These are phyloP conservation scores for Hylomyscus alleni DNA, from an alignment of 2,797 vertebrate genomes.

Conservation along the genomic window DNA sequence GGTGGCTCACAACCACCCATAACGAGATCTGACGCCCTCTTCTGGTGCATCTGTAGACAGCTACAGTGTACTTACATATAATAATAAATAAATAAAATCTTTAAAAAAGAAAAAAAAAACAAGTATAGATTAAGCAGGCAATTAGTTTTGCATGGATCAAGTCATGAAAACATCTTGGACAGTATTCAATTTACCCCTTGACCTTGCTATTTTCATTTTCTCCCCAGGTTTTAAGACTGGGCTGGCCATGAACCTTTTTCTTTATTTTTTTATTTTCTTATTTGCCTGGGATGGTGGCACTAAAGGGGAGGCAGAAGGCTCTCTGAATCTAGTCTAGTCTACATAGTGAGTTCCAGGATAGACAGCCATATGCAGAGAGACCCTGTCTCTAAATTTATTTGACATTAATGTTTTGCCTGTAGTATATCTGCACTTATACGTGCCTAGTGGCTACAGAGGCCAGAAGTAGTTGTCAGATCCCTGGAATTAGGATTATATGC, in stretches of 20 bases:
- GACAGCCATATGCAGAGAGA: neutral
- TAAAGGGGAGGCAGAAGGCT: neutral
- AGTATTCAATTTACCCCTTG: slow-evolving; percentile 26
- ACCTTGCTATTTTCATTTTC: neutral
- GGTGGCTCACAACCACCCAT: no score
- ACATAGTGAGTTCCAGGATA: neutral
- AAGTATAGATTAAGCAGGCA: neutral
- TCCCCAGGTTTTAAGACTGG: neutral
- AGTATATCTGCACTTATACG: neutral
- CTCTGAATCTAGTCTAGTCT: neutral
- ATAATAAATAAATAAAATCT: no score
- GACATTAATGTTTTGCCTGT: neutral
- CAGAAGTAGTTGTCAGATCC: neutral
- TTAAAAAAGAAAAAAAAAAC: no score
- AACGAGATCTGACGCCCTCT: no score
- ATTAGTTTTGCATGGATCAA: neutral
- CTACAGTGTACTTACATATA: no score
- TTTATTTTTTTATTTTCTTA: neutral
- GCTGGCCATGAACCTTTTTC: neutral
- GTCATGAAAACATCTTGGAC: neutral
- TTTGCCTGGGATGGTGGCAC: neutral
- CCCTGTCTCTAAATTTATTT: neutral
- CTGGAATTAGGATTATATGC: neutral
- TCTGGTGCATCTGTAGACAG: no score
- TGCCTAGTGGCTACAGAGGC: neutral